These are phyloP conservation scores for Amblyopsis rosae DNA, from an alignment of 2,113 vertebrate genomes.

Conservation along the genomic window DNA sequence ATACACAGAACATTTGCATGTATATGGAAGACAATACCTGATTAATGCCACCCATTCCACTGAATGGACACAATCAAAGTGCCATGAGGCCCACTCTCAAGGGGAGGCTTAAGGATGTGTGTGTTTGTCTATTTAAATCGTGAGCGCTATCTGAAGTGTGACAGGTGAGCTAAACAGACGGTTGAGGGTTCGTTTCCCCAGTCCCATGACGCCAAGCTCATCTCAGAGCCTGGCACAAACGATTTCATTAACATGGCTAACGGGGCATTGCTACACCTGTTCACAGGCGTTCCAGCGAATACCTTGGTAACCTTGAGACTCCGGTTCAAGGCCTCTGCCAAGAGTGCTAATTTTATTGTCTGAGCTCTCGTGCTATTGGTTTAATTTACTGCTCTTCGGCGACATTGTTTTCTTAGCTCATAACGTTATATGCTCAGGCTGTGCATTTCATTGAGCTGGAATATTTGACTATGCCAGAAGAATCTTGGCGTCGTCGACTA, in stretches of 20 bases:
- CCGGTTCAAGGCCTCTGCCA: constrained; percentile 53
- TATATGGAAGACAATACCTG: background rate
- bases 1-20: background rate
- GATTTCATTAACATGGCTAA: constrained; percentile 76
- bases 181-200: constrained; percentile 51
- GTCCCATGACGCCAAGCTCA: constrained; percentile 58
- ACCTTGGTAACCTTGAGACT: constrained; percentile 72
- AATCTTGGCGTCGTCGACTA: constrained; percentile 4
- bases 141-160: constrained; percentile 55
- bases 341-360: constrained; percentile 34
- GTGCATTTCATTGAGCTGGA: too few species aligned
- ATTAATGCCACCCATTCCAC: constrained; percentile 34
- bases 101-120: constrained; percentile 48
- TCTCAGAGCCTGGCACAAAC: constrained; percentile 72
- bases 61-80: constrained; percentile 28
- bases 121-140: constrained; percentile 75
- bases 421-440: too few species aligned
- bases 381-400: constrained; percentile 15
- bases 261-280: constrained; percentile 72
- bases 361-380: constrained; percentile 33
- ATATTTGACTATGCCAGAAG: constrained; percentile 8
- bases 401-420: background rate
- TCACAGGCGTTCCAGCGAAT: constrained; percentile 62
- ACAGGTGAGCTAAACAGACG: constrained; percentile 71
- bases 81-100: constrained; percentile 39